Evolutionary conservation across 2,888 invertebrate genomes (phyloP).

Genomic region (Drosophila pseudotakahashii): DNA sequence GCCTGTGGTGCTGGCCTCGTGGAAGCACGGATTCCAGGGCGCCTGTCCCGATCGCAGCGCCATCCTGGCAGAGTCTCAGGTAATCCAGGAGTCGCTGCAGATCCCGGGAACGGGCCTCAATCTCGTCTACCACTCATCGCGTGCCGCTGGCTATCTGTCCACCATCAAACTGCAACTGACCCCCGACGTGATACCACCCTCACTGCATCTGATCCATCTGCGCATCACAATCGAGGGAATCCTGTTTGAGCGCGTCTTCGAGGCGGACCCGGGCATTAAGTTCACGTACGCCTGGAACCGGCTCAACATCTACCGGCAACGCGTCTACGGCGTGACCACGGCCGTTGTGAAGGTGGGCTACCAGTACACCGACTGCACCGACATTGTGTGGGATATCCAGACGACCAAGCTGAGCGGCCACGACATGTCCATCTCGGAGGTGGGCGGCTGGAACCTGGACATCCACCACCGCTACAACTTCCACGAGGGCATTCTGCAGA

Average conservation of each 20-base stretch:
- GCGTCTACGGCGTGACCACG: conserved; percentile 98
- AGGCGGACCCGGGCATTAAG: conserved; percentile 98
- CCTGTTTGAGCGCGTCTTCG: conserved; percentile 95
- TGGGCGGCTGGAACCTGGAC: conserved; percentile 98
- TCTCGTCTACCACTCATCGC: conserved; percentile 97
- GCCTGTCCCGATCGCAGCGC: conserved; percentile 97
- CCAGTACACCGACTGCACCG: conserved; percentile 95
- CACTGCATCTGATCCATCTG: conserved; percentile 94
- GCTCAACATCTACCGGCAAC: conserved; percentile 96
- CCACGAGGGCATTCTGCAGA: conserved; percentile 98
- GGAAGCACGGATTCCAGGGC: conserved; percentile 97
- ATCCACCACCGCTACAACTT: conserved; percentile 99
- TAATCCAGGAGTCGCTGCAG: conserved; percentile 96
- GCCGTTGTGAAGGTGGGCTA: conserved; percentile 98
- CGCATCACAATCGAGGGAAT: conserved; percentile 97
- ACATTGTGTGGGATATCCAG: conserved; percentile 97
- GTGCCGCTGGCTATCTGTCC: conserved; percentile 96
- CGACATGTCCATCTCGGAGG: conserved; percentile 98
- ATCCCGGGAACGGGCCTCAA: conserved; percentile 98
- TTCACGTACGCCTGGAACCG: conserved; percentile 99
- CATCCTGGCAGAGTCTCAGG: conserved; percentile 95
- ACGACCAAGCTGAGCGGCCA: conserved; percentile 97
- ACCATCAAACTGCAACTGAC: conserved; percentile 96
- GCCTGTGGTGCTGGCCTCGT: conserved; percentile 95
- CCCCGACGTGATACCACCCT: conserved; percentile 91